Conservation (phyloP, 2,888 invertebrate species). For the Chromoteleia sp. region DNA sequence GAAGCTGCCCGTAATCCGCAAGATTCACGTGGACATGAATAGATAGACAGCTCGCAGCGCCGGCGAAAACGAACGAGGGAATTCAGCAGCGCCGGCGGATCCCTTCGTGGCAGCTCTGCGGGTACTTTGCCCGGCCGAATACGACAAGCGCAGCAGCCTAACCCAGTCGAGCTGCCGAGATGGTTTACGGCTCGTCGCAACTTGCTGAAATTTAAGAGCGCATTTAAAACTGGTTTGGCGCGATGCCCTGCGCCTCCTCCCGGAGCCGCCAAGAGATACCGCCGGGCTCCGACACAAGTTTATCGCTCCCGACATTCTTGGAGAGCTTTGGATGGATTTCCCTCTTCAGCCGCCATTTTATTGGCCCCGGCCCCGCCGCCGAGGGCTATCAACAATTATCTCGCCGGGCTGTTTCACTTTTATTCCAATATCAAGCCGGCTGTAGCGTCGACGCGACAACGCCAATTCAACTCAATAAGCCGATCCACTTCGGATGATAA, state of each 20-base stretch:
- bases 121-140: conserved; percentile 78
- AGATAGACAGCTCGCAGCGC: conserved; percentile 62
- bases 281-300: conserved; percentile 82
- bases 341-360: conserved; percentile 75
- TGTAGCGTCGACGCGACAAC: conserved; percentile 15
- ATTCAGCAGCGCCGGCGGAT: conserved; percentile 73
- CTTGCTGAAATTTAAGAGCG: conserved; percentile 84
- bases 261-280: conserved; percentile 81
- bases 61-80: conserved; percentile 71
- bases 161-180: conserved; percentile 80
- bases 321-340: conserved; percentile 83
- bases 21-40: conserved; percentile 74
- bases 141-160: conserved; percentile 80
- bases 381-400: conserved; percentile 60
- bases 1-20: conserved; percentile 75
- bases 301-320: conserved; percentile 83
- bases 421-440: conserved; percentile 18
- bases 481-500: conserved; percentile 82
- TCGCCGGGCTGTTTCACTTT: conserved; percentile 43
- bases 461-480: conserved; percentile 66
- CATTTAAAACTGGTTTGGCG: conserved; percentile 85
- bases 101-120: conserved; percentile 78
- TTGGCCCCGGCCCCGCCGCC: conserved; percentile 38
- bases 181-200: conserved; percentile 84
- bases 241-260: conserved; percentile 83